Conservation (phyloP, 2,888 invertebrate species). For the Rhagophthalmus giganteus region DNA sequence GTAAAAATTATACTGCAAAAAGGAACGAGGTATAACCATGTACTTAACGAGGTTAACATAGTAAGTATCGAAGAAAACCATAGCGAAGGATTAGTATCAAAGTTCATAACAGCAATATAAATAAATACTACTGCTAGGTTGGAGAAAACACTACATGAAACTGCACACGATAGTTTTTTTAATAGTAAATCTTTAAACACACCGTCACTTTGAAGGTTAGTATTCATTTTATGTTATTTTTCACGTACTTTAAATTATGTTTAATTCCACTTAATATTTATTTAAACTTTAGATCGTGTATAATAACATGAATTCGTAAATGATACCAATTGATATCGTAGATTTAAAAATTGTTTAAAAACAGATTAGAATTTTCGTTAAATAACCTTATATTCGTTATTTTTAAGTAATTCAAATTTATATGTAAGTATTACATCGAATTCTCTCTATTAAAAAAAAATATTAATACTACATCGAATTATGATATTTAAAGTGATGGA, state of each 20-base stretch:
- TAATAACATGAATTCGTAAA: no score
- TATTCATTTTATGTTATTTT: conserved; percentile 20
- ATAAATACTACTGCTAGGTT: conserved; percentile 47
- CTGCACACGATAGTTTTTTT: conserved; percentile 60
- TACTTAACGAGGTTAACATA: conserved; percentile 64
- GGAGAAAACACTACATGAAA: conserved; percentile 48
- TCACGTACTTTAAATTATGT: background rate
- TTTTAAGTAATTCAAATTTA: no score
- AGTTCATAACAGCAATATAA: conserved; percentile 60
- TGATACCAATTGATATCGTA: no score
- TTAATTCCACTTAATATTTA: no score
- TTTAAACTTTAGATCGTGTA: no score
- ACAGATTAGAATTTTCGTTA: no score
- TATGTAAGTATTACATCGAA: no score
- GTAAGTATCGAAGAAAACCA: conserved; percentile 67
- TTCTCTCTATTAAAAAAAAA: no score
- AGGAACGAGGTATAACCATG: conserved; percentile 67
- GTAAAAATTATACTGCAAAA: conserved; percentile 66
- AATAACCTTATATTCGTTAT: no score
- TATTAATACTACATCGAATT: no score
- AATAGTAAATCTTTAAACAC: conserved; percentile 38
- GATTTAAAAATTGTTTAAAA: no score
- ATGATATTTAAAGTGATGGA: no score
- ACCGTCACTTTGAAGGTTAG: conserved; percentile 16
- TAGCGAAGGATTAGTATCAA: conserved; percentile 65